Evolutionary conservation across 1,140 invertebrate species (phyloP), one percentile per base, ranked within the genome.

Genomic region (Ceratosolen fusciceps): DNA sequence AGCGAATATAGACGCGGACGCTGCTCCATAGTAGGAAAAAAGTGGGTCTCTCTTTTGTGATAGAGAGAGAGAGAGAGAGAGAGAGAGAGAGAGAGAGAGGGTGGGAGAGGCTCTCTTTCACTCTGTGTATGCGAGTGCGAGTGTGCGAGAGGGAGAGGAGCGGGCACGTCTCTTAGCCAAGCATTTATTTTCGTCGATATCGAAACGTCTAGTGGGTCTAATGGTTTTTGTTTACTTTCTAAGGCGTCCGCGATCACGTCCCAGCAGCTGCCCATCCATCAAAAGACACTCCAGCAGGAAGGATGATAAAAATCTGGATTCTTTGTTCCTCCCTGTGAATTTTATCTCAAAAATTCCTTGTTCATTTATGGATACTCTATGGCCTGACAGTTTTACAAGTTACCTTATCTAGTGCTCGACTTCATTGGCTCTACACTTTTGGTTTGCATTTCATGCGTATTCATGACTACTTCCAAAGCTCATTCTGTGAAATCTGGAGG

Each of bases 181-280:
- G 68, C 77, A 71, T 79, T 65, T 79, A 79, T 79, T 79, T 78
- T 79, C n/a, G 58, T 79, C 77, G 56, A 34, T 49, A 43, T 73
- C n/a, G 12, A 60, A 34, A 31, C 77, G 37, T 67, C 58, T 60
- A 65, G 47, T 21, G 47, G 43, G 29, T 52, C 70, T 73, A 77
- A 71, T 71, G 26, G 52, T 60, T 47, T 56, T 79, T 79, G 77
- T 79, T 79, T 79, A 79, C 77, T 73, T 79, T 72, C 70, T 73
- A 73, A 73, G 77, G 77, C 70, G 52, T 73, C 68, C 56, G 29
- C 26, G n/a, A 60, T 19, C 68, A 78, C 62, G 68, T 78, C 75
- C 9, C 37, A 60, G 39, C 29, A 37, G 56, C 37, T 39, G 39
- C 49, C 21, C 26, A 24, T 34, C 54, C 26, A 14, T 60, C 10